phyloP scores from a whole-genome alignment of 2,888 invertebrate genomes.

The Athalia cordata region DNA sequence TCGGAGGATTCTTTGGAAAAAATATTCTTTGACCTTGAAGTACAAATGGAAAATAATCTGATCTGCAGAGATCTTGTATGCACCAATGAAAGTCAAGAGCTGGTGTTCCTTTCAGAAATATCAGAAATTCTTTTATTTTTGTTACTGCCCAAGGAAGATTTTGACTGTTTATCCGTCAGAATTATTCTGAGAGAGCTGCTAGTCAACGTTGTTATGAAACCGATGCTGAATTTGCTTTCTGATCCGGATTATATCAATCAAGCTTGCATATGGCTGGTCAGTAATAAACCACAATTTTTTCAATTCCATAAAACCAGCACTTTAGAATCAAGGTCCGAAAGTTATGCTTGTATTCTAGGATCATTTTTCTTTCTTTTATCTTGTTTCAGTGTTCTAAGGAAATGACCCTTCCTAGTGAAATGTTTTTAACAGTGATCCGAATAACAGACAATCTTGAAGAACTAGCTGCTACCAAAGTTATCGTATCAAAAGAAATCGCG shows the following conservation, averaged over 20 bases:
- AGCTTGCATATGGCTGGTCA: constrained; percentile 90
- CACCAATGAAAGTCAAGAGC: constrained; percentile 80
- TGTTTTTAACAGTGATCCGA: constrained; percentile 88
- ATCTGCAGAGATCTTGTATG: constrained; percentile 88
- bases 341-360: neutral
- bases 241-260: constrained; percentile 96
- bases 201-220: constrained; percentile 82
- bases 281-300: constrained; percentile 62
- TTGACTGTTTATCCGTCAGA: constrained; percentile 87
- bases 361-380: constrained; percentile 36
- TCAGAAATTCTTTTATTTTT: constrained; percentile 89
- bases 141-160: constrained; percentile 88
- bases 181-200: constrained; percentile 86
- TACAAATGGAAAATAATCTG: constrained; percentile 87
- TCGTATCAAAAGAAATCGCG: constrained; percentile 88
- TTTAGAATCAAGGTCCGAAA: no score
- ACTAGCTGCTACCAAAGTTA: constrained; percentile 85
- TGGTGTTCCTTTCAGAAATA: constrained; percentile 88
- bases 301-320: no score
- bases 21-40: constrained; percentile 92
- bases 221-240: constrained; percentile 83
- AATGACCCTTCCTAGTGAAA: constrained; percentile 85
- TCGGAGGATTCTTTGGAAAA: constrained; percentile 77
- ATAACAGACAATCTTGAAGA: constrained; percentile 88
- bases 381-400: constrained; percentile 85